Base-by-base conservation (phyloP, 2,113 vertebrate genomes). In the Myrmophylax atrothorax region DNA sequence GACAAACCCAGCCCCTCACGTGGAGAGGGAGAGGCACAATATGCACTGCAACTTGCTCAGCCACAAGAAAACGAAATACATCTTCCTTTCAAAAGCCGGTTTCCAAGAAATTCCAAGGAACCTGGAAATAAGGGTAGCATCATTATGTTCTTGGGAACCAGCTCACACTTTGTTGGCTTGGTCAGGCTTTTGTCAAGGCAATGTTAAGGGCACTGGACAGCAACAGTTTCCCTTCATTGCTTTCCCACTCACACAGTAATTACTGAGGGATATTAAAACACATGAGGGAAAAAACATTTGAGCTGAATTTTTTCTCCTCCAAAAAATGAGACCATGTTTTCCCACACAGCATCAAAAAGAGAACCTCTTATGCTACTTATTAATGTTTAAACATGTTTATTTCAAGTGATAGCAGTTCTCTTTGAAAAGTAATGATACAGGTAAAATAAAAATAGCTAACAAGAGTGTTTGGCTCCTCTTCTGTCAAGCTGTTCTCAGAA, bases 351-450 rank as follows among this genome's bases (percentile, higher is more conserved):
- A 86, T 75, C 72, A 94, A 88, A 91, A 89, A 64, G 56, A 93
- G 46, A 62, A 77, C 68, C 89, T 89, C 77, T 87, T 53, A n/a
- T 38, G 67, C 53, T 66, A 35, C 81, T 94, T 95, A 92, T 95
- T 90, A 93, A 95, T 84, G 80, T 96, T 96, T 95, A 92, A 97
- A 72, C 44, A 47, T 62, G 80, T 89, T 97, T 92, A 95, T 92
- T 93, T 89, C 73, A 78, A 95, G 89, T 2, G 3, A 56, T 22
- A 87, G 73, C 64, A 52, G 40, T 2, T 3, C 42, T 89, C 90
- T 96, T 90, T 93, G 92, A 82, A 76, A 89, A 53, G 73, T 72
- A 90, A 92, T 26, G 66, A 96, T 56, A 37, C 83, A 92, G 96
- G 91, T 95, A 87, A 87, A 81, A 84, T 87, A 94, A 96, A 97